Evolutionary conservation across 2,113 vertebrate genomes (phyloP), one percentile per base, ranked within the genome.

Genomic region (Scortum barcoo): DNA sequence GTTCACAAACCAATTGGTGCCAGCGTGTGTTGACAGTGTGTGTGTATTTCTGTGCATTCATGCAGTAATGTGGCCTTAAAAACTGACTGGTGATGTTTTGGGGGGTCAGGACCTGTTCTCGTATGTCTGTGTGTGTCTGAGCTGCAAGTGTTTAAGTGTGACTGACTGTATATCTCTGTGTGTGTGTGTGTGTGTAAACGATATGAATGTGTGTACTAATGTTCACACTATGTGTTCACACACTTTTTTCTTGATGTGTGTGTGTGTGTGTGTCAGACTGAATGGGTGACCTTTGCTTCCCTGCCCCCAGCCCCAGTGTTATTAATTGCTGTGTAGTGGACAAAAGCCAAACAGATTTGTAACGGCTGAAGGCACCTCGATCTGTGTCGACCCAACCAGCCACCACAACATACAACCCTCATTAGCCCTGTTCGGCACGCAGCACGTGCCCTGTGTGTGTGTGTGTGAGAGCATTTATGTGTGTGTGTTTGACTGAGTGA

Each of bases 301-400:
- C 96, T 95, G 95, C 94, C 93, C 95, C 95, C 96, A 94, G 93
- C 92, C 94, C 95, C 95, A 86, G 84, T 96, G 94, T 97, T 97
- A 97, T 98, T 98, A 97, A 99, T 98, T 95, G 96, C 96, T 95
- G 95, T 96, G 96, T 97, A 96, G 96, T 96, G 96, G 95, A 96
- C 95, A 95, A 97, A 97, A 98, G 97, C 97, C 96, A 97, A 98
- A 98, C 97, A 97, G 97, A 97, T 97, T 97, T 97, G 96, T 98
- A 97, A 97, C 96, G 96, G 96, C 95, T 97, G 97, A 98, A 97
- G 96, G 97, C 95, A 97, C 96, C 97, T 97, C 96, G 96, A 96
- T 98, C 97, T 97, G 95, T 97, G 96, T 97, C 96, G 89, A 94
- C 92, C 89, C 96, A 97, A 96, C 96, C 96, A 97, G 96, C 88